These are phyloP conservation scores for Enteromius fasciolatus DNA, from an alignment of 2,797 vertebrate genomes.

Conservation along the genomic window DNA sequence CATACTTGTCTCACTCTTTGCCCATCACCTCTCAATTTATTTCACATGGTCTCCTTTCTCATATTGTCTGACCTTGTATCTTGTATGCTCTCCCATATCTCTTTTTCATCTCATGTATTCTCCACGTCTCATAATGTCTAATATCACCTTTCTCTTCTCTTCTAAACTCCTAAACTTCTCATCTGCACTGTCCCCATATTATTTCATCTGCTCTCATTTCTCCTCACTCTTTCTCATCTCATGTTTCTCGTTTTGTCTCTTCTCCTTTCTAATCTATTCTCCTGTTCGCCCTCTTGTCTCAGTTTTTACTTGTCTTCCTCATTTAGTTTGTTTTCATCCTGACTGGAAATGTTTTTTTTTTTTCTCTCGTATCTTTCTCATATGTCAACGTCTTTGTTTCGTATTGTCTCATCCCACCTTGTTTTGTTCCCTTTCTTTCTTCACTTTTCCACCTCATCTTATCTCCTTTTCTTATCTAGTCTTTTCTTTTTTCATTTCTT, in stretches of 20 bases:
- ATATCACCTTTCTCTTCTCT: conserved; percentile 30
- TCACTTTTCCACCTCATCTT: not conserved
- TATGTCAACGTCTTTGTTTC: not conserved
- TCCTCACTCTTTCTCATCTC: no score
- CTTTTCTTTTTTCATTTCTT: not conserved
- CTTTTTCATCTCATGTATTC: not conserved
- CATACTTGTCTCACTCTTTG: not conserved
- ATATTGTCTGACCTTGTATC: not conserved
- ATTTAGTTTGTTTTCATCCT: not conserved
- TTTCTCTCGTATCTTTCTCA: not conserved
- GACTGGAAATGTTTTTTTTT: not conserved
- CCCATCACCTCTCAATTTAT: not conserved
- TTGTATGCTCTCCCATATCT: not conserved
- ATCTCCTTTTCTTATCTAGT: not conserved
- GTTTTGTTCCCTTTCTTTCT: not conserved
- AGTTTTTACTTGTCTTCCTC: conserved; percentile 29
- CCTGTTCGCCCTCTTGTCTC: no score
- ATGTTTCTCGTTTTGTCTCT: not conserved
- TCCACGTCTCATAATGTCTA: conserved; percentile 27
- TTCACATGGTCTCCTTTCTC: not conserved
- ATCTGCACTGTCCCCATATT: not conserved
- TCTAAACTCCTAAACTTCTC: not conserved
- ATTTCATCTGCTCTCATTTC: no score
- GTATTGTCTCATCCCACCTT: not conserved
- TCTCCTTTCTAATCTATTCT: no score